Evolutionary conservation across 2,888 invertebrate genomes (phyloP).

Genomic region (Panzeria rudis): DNA sequence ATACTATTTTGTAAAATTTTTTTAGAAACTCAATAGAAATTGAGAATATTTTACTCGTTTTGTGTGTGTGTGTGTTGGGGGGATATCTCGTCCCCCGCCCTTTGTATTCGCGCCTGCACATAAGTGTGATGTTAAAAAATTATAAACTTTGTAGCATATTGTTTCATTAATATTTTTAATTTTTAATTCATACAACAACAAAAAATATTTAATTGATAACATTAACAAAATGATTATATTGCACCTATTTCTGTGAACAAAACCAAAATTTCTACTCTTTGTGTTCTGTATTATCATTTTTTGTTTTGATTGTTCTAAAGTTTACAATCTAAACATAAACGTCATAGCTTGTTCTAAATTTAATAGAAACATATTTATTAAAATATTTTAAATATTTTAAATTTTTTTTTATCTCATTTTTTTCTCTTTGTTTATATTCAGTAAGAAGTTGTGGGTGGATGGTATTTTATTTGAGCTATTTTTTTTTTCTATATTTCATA

Average conservation of each 20-base stretch:
- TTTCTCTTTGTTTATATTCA: slow-evolving; percentile 22
- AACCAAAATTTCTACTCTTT: background rate
- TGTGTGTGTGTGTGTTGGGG: no score
- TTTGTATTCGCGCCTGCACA: no score
- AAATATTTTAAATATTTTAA: background rate
- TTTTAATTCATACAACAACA: background rate
- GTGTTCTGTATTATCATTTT: slow-evolving; percentile 17
- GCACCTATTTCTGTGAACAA: slow-evolving; percentile 1
- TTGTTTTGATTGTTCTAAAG: background rate
- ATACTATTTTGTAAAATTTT: no score
- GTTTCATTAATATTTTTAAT: background rate
- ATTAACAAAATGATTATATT: slow-evolving; percentile 2
- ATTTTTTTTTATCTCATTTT: slow-evolving; percentile 2
- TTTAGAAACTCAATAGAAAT: no score
- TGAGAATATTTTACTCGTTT: no score
- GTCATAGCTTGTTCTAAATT: slow-evolving; percentile 52
- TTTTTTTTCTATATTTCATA: background rate
- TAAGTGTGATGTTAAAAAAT: no score
- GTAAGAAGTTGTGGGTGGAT: slow-evolving; percentile 41
- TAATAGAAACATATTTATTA: background rate
- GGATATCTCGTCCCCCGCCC: no score
- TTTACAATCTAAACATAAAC: slow-evolving; percentile 11
- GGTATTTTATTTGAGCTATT: slow-evolving; percentile 1
- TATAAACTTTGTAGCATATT: background rate
- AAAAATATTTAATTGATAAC: background rate